Conservation (phyloP, 2,888 invertebrate species). For the Lepeophtheirus nordmannii region DNA sequence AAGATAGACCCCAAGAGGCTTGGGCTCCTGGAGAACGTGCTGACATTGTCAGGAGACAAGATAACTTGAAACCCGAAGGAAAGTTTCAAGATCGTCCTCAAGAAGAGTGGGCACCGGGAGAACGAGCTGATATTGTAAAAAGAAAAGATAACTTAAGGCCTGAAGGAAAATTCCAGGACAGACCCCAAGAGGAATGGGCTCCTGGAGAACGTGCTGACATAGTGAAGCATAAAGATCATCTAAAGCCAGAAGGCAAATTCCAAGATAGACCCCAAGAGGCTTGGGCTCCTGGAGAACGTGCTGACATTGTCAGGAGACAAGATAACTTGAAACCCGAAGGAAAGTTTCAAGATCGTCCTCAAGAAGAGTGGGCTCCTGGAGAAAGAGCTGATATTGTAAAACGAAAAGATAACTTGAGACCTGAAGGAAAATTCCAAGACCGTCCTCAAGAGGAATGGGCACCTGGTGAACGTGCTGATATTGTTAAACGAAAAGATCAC, state of each 20-base stretch:
- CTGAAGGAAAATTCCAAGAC: slow-evolving; percentile 10
- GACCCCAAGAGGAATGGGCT: slow-evolving; percentile 2
- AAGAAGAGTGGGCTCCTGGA: slow-evolving; percentile 9
- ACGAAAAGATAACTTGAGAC: slow-evolving; percentile 32
- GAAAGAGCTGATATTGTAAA: slow-evolving; percentile 30
- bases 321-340: slow-evolving; percentile 34
- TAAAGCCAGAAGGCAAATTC: slow-evolving; percentile 28
- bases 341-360: slow-evolving; percentile 24
- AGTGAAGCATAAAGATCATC: slow-evolving; percentile 39
- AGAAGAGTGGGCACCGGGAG: too few species aligned
- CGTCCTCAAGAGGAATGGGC: slow-evolving; percentile 25
- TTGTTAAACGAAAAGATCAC: slow-evolving; percentile 36
- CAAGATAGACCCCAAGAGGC: slow-evolving; percentile 5
- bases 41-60: too few species aligned
- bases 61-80: too few species aligned
- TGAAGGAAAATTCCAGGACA: slow-evolving; percentile 26
- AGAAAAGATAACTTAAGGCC: too few species aligned
- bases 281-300: slow-evolving; percentile 20
- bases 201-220: slow-evolving; percentile 23
- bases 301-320: too few species aligned
- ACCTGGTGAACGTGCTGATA: slow-evolving; percentile 26
- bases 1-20: too few species aligned
- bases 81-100: too few species aligned
- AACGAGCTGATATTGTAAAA: too few species aligned
- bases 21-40: too few species aligned